These are phyloP conservation scores for Orientallactaga bullata DNA, from an alignment of 2,113 vertebrate species.

Conservation along the genomic window DNA sequence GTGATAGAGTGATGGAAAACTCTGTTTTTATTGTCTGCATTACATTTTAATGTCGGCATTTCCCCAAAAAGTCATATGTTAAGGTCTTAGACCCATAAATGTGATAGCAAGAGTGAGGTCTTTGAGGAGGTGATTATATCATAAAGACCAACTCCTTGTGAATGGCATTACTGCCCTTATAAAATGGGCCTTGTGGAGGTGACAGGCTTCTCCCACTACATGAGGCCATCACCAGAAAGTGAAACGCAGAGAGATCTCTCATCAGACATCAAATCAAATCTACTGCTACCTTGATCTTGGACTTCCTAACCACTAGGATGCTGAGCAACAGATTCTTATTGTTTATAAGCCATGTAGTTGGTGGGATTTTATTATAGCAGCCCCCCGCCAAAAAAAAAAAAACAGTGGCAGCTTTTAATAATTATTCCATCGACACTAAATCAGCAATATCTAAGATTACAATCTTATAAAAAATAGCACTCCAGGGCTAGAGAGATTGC, in stretches of 20 bases:
- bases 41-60: neutral
- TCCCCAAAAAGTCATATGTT: neutral
- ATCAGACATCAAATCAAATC: neutral
- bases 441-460: neutral
- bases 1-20: neutral
- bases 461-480: neutral
- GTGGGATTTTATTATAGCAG: neutral
- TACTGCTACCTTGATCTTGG: neutral
- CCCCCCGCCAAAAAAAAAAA: neutral
- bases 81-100: neutral
- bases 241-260: neutral
- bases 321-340: neutral
- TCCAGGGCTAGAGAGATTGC: too few species aligned
- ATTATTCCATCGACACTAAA: neutral
- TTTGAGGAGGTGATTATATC: neutral
- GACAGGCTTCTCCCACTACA: neutral
- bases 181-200: neutral
- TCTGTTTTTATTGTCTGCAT: neutral
- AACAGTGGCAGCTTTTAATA: neutral
- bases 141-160: neutral
- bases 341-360: neutral
- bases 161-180: neutral
- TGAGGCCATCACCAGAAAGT: neutral
- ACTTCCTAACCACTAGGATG: neutral
- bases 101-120: neutral